A percentile compares a stretch with the other conserved stretches of the same genome.
These are phyloP conservation scores for Litoditis marina DNA, from an alignment of 2,888 invertebrate genomes.

Conservation along the genomic window DNA sequence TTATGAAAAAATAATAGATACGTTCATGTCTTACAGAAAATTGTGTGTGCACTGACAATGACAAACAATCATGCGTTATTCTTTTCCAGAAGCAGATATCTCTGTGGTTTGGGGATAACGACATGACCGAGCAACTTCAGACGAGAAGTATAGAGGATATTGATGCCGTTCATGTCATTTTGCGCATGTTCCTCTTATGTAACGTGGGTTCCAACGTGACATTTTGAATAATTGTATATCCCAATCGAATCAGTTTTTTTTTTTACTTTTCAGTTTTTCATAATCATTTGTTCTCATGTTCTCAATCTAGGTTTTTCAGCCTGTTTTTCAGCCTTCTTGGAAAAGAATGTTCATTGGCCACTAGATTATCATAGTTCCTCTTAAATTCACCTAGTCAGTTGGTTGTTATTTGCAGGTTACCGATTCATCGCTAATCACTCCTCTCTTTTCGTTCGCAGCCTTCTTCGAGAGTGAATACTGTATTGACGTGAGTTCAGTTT, in stretches of 20 bases:
- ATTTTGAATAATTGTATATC: too few species aligned
- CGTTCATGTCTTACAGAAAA: too few species aligned
- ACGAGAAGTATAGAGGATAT: slow-evolving; percentile 4
- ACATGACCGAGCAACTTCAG: not conserved
- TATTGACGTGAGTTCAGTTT: slow-evolving; percentile 18
- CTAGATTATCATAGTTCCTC: too few species aligned
- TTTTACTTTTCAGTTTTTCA: too few species aligned
- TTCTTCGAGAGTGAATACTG: slow-evolving; percentile 19
- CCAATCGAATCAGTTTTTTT: too few species aligned
- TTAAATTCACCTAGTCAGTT: too few species aligned
- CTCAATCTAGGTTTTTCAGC: too few species aligned
- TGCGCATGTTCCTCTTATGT: slow-evolving; percentile 1
- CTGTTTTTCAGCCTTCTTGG: too few species aligned
- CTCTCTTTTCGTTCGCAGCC: slow-evolving; percentile 14
- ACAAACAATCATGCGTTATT: not conserved
- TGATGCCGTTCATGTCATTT: not conserved
- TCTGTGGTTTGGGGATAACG: not conserved
- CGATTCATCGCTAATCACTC: not conserved
- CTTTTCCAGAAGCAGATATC: not conserved
- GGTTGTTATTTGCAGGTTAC: not conserved
- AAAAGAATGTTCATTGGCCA: too few species aligned
- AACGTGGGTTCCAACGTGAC: not conserved
- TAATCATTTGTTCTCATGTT: too few species aligned
- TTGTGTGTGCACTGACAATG: too few species aligned
- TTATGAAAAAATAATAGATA: too few species aligned